phyloP scores from a whole-genome alignment of 2,113 vertebrate genomes.

The Coptodon rendalli region DNA sequence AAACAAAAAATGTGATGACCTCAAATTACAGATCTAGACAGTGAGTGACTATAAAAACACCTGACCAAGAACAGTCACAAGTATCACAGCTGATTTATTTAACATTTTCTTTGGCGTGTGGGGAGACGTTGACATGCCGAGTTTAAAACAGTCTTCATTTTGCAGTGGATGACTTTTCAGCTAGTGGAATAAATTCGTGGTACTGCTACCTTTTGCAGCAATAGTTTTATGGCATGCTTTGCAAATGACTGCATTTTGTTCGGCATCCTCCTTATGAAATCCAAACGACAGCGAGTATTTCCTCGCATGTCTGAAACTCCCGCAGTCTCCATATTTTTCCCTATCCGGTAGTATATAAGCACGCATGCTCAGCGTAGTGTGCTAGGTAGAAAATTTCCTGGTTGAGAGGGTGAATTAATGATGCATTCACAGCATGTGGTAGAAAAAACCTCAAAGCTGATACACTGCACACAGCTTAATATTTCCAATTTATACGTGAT shows the following conservation, averaged over 20 bases:
- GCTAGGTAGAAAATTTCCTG: background rate
- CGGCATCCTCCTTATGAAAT: background rate
- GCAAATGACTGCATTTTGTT: background rate
- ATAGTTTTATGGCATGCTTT: background rate
- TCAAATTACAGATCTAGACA: background rate
- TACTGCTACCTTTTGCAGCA: background rate
- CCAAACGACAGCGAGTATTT: background rate
- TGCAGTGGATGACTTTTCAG: background rate
- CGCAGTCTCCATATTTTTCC: background rate
- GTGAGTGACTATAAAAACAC: background rate
- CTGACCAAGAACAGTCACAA: background rate
- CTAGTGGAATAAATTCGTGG: background rate
- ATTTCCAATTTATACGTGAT: background rate
- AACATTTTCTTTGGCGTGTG: background rate
- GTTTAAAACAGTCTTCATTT: background rate
- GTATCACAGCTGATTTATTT: background rate
- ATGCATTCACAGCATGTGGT: background rate
- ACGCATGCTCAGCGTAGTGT: background rate
- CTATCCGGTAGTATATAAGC: background rate
- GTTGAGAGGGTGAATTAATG: background rate
- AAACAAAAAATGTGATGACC: background rate
- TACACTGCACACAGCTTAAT: background rate
- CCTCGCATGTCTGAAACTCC: background rate
- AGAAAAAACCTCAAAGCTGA: accelerated
- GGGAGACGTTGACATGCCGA: background rate